A percentile compares a stretch with the other conserved stretches of the same genome.
Evolutionary conservation across 1,140 invertebrate species (phyloP).

Genomic region (Oncopodura yosiiana): DNA sequence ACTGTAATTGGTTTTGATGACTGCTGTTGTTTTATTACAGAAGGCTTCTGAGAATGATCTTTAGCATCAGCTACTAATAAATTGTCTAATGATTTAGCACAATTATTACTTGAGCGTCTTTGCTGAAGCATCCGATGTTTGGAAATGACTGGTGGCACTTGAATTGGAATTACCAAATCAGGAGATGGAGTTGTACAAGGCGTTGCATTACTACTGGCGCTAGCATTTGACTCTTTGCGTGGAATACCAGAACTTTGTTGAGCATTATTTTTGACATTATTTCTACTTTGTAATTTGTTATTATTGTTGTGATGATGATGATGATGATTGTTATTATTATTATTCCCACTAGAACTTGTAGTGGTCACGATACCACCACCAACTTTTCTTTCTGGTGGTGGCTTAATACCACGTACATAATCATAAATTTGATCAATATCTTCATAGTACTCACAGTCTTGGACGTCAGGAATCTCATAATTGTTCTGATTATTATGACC

Average conservation of each 20-base stretch:
- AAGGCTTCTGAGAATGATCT: too few species aligned
- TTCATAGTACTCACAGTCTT: slow-evolving; percentile 87
- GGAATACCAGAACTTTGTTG: slow-evolving; percentile 66
- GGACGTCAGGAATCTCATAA: slow-evolving; percentile 39
- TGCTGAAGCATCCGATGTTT: too few species aligned
- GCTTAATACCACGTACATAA: slow-evolving; percentile 83
- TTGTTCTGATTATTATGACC: slow-evolving; percentile 3
- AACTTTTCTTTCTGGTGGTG: slow-evolving; percentile 53
- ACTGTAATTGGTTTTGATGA: too few species aligned
- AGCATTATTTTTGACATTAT: slow-evolving; percentile 9
- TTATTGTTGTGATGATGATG: too few species aligned
- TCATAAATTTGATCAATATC: slow-evolving; percentile 96
- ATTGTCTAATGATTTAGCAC: too few species aligned
- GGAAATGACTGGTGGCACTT: too few species aligned
- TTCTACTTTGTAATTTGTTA: too few species aligned
- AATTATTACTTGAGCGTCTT: too few species aligned
- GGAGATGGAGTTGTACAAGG: too few species aligned
- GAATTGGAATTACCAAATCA: too few species aligned
- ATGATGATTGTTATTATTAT: slow-evolving; percentile 41
- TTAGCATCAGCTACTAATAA: too few species aligned
- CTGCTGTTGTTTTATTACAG: too few species aligned
- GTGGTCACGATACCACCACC: neutral
- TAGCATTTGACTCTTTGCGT: slow-evolving; percentile 80
- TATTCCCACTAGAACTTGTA: slow-evolving; percentile 36
- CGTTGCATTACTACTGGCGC: slow-evolving; percentile 52